phyloP scores from a whole-genome alignment of 2,888 invertebrate species.

The Catocala sponsa region DNA sequence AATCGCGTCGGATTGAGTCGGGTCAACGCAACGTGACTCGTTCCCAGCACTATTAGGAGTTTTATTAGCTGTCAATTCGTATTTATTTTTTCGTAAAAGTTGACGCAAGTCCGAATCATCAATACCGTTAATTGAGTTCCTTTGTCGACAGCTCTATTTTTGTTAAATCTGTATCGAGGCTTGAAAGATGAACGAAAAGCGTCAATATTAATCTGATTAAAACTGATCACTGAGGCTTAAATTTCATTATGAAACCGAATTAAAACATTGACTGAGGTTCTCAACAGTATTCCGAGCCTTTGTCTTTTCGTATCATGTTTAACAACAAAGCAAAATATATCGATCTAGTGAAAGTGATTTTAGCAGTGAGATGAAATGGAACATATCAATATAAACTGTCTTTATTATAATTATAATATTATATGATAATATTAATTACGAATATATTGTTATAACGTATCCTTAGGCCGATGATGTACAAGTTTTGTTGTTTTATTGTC shows the following conservation, averaged over 20 bases:
- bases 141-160: slow-evolving; percentile 26
- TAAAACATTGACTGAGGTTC: slow-evolving; percentile 22
- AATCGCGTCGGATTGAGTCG: slow-evolving; percentile 69
- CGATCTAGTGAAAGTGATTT: neutral
- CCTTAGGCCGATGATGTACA: no score
- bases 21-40: slow-evolving; percentile 65
- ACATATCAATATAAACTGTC: no score
- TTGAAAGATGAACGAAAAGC: slow-evolving; percentile 19
- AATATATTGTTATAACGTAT: no score
- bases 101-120: slow-evolving; percentile 22
- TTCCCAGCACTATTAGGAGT: slow-evolving; percentile 66
- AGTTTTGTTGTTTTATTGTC: no score
- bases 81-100: slow-evolving; percentile 52
- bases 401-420: no score
- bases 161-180: slow-evolving; percentile 24
- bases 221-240: slow-evolving; percentile 13
- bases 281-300: slow-evolving; percentile 2
- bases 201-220: slow-evolving; percentile 28
- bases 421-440: no score
- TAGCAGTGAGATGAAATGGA: no score
- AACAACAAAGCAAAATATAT: neutral
- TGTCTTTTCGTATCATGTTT: slow-evolving; percentile 8
- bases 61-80: slow-evolving; percentile 72
- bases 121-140: slow-evolving; percentile 41
- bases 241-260: slow-evolving; percentile 10